phyloP scores from a whole-genome alignment of 2,797 vertebrate genomes.

The Muscicapa striata region DNA sequence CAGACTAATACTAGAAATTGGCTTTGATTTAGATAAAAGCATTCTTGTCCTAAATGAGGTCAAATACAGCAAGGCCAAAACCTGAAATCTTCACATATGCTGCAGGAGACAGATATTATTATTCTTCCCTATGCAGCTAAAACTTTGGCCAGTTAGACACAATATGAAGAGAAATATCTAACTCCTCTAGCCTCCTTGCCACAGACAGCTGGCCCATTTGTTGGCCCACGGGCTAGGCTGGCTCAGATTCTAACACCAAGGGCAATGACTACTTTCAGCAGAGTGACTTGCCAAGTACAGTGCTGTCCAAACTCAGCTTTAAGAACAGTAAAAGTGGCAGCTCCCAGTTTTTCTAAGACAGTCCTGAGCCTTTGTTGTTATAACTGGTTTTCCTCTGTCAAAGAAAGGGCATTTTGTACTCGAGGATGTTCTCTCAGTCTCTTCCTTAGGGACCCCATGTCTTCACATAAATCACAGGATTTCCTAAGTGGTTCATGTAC shows the following conservation, averaged over 20 bases:
- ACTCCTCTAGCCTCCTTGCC: not conserved
- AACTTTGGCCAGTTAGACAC: not conserved
- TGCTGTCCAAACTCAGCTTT: not conserved
- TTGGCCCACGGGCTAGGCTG: not conserved
- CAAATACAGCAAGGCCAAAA: constrained; percentile 43
- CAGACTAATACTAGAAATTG: constrained; percentile 50
- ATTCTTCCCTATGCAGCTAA: constrained; percentile 1
- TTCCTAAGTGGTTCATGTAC: not conserved
- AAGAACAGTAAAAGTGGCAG: not conserved
- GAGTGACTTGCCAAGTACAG: not conserved
- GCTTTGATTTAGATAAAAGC: constrained; percentile 71
- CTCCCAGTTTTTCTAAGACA: not conserved
- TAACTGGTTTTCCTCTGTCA: not conserved
- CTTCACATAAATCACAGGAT: not conserved
- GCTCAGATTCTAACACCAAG: not conserved
- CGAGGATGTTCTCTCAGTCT: not conserved
- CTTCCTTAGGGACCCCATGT: not conserved
- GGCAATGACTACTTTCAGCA: not conserved
- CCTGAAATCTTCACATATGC: constrained; percentile 53
- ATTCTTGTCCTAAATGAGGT: constrained; percentile 63
- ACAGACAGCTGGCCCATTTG: not conserved
- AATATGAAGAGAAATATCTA: not conserved
- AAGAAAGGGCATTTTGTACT: not conserved
- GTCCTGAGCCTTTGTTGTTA: not conserved
- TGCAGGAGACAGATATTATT: constrained; percentile 24